phyloP scores from a whole-genome alignment of 2,797 vertebrate genomes.

The Semaprochilodus insignis region DNA sequence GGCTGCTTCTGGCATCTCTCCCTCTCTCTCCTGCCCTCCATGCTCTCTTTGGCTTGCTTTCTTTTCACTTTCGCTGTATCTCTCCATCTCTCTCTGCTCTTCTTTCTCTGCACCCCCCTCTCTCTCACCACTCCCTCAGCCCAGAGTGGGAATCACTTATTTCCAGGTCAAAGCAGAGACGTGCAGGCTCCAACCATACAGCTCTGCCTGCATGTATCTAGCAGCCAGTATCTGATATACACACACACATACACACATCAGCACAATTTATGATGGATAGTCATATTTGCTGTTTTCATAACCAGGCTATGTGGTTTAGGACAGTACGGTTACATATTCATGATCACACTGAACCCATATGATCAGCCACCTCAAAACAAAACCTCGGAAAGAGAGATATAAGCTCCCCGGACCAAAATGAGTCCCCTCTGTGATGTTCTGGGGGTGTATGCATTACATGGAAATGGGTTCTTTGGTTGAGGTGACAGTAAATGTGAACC shows the following conservation, averaged over 20 bases:
- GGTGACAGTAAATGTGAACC: no score
- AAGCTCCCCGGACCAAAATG: no score
- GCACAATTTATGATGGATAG: slow-evolving; percentile 18
- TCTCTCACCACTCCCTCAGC: slow-evolving; percentile 7
- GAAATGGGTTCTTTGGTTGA: no score
- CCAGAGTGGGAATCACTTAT: slow-evolving; percentile 60
- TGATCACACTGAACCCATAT: no score
- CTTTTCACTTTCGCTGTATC: slow-evolving; percentile 26
- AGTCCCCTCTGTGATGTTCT: no score
- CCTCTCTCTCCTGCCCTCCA: slow-evolving; percentile 2
- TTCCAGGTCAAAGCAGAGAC: slow-evolving; percentile 75
- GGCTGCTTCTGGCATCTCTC: slow-evolving; percentile 41
- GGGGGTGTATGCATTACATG: no score
- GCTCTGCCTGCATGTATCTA: no score
- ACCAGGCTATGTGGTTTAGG: no score
- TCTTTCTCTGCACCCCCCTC: slow-evolving; percentile 13
- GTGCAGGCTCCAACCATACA: slow-evolving; percentile 52
- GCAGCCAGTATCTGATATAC: slow-evolving; percentile 7
- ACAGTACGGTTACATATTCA: no score
- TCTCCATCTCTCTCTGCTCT: not conserved
- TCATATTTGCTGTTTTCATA: no score
- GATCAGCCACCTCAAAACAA: no score
- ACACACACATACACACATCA: slow-evolving; percentile 17
- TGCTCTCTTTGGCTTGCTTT: slow-evolving; percentile 12
- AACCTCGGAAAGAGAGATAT: no score